Base-by-base conservation (phyloP, 1,140 invertebrate genomes). In the Macrosteles quadrilineatus region DNA sequence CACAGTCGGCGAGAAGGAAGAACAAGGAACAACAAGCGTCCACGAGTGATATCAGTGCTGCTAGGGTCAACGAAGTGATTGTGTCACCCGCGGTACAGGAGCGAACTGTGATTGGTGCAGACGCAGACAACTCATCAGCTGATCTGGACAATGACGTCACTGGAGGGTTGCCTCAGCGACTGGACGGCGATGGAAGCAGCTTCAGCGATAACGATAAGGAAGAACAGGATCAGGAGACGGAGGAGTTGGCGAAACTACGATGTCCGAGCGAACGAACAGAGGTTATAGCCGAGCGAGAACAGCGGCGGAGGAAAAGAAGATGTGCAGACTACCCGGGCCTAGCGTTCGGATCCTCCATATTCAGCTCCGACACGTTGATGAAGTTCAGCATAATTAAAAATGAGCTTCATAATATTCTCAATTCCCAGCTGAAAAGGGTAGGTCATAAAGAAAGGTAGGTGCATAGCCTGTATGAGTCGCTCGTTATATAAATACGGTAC, bases 311-410 rank as follows among this genome's bases (percentile, higher is more conserved):
- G 30, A 75, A 77, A 57, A 81, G 88, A 74, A 84, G 92, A 80
- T 95, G 93, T 80, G 88, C 93, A 2, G 94, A 96, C 78, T 97
- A 97, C 83, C 95, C 94, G 0, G 95, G 95, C 2, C 81, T 97
- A 9, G 93, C 93, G 0, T 95, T 97, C 76, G 94, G 93, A 25
- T 88, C 88, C 71, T 95, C 94, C 23, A 92, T 96, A 77, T 97
- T 98, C 80, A 96, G 93, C 78, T 97, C 96, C 55, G 96, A 97
- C 80, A 97, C 96, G 1, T 91, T 97, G 88, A 98, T 98, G 90
- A 98, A 97, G 83, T 97, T 98, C 83, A 95, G 90, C 78, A 91
- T 98, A 59, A 98, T 98, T 78, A 89, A 90, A 79, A 98, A 98
- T 82, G 97, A 98, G 85, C 87, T 98, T 76, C 94, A 98, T 83